phyloP scores from a whole-genome alignment of 2,888 invertebrate species.

The Machimus atricapillus region DNA sequence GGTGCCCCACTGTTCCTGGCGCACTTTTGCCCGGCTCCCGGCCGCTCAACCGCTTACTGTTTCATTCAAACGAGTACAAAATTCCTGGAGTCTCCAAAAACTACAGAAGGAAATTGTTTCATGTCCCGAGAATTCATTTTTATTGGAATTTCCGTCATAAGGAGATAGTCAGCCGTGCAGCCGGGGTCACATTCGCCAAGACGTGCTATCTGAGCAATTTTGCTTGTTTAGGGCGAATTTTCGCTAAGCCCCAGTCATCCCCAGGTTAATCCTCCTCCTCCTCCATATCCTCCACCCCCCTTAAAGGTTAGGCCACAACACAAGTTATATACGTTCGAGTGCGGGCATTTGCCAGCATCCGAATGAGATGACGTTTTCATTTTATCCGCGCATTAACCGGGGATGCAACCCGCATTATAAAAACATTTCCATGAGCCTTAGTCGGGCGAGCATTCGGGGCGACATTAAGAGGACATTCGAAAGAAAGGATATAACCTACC shows the following conservation, averaged over 20 bases:
- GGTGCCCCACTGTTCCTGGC: neutral
- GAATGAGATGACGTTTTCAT: neutral
- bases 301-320: neutral
- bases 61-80: neutral
- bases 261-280: neutral
- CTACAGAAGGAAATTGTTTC: conserved; percentile 21
- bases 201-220: neutral
- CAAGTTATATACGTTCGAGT: neutral
- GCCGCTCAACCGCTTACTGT: neutral
- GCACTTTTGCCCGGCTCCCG: neutral
- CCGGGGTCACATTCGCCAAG: neutral
- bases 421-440: conserved; percentile 1
- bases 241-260: neutral
- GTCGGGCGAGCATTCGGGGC: neutral
- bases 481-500: conserved; percentile 52
- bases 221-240: neutral
- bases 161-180: conserved; percentile 1
- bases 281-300: too few species aligned
- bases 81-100: neutral
- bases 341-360: neutral
- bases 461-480: conserved; percentile 39
- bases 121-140: conserved; percentile 3
- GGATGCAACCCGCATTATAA: conserved; percentile 14
- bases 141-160: conserved; percentile 14
- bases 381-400: neutral